Evolutionary conservation across 1,140 invertebrate species (phyloP).

Genomic region (Heliconius melpomene): DNA sequence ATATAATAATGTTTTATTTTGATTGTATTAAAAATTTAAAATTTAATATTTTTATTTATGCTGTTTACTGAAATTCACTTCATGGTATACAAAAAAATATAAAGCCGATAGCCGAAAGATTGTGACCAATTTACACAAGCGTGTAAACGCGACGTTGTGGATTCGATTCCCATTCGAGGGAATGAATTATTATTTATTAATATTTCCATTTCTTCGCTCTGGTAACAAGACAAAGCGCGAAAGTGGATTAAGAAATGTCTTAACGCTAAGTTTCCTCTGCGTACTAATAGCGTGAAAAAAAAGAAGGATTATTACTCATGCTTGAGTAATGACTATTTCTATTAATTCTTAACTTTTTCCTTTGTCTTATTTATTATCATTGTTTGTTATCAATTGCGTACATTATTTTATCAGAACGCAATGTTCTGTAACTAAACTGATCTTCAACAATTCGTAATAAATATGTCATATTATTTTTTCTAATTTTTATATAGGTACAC

Average conservation of each 20-base stretch:
- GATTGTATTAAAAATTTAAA: too few relatives aligned
- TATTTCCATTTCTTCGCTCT: not conserved
- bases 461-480: not conserved
- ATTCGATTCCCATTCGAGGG: not conserved
- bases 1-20: too few relatives aligned
- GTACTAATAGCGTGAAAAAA: not conserved
- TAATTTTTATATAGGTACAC: not conserved
- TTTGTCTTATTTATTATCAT: constrained; percentile 4
- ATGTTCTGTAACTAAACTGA: not conserved
- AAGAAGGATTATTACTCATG: not conserved
- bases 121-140: not conserved
- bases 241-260: not conserved
- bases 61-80: too few relatives aligned
- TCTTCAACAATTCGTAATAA: not conserved
- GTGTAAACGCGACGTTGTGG: not conserved
- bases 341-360: not conserved
- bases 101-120: too few relatives aligned
- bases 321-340: not conserved
- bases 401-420: not conserved
- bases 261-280: not conserved
- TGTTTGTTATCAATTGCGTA: not conserved
- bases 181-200: not conserved
- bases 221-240: too few relatives aligned
- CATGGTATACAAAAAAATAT: too few relatives aligned
- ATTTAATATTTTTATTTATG: too few relatives aligned